phyloP scores from a whole-genome alignment of 2,888 invertebrate genomes.

The Chymomyza fuscimana region DNA sequence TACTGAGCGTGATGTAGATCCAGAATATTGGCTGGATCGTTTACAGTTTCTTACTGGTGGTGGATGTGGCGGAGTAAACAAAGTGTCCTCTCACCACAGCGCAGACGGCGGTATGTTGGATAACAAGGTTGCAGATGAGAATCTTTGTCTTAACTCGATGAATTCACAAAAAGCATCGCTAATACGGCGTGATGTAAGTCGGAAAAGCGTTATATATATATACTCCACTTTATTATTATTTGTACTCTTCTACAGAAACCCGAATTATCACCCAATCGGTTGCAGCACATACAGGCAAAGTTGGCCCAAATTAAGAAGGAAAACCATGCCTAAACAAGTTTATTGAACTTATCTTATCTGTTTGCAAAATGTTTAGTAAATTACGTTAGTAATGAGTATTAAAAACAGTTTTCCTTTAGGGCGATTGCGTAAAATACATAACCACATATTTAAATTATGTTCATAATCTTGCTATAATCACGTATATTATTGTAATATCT shows the following conservation, averaged over 20 bases:
- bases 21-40: conserved; percentile 79
- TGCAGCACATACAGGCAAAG: conserved; percentile 79
- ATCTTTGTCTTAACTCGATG: conserved; percentile 78
- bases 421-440: conserved; percentile 33
- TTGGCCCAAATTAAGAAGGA: conserved; percentile 79
- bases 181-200: conserved; percentile 76
- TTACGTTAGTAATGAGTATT: conserved; percentile 1
- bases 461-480: conserved; percentile 47
- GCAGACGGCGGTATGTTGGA: conserved; percentile 75
- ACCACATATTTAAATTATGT: conserved; percentile 64
- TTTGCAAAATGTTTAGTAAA: conserved; percentile 4
- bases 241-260: conserved; percentile 66
- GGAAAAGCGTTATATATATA: too few relatives aligned
- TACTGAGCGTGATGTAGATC: conserved; percentile 67
- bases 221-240: background rate
- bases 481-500: conserved; percentile 46
- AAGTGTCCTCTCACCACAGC: conserved; percentile 65
- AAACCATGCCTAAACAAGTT: conserved; percentile 64
- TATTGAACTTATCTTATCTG: background rate
- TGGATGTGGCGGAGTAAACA: conserved; percentile 63
- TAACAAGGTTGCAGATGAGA: conserved; percentile 79
- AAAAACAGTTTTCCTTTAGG: conserved; percentile 5
- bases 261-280: conserved; percentile 79
- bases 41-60: conserved; percentile 74
- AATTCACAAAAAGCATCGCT: conserved; percentile 77